Evolutionary conservation across 2,888 invertebrate genomes (phyloP).

Genomic region (Yponomeuta malinellus): DNA sequence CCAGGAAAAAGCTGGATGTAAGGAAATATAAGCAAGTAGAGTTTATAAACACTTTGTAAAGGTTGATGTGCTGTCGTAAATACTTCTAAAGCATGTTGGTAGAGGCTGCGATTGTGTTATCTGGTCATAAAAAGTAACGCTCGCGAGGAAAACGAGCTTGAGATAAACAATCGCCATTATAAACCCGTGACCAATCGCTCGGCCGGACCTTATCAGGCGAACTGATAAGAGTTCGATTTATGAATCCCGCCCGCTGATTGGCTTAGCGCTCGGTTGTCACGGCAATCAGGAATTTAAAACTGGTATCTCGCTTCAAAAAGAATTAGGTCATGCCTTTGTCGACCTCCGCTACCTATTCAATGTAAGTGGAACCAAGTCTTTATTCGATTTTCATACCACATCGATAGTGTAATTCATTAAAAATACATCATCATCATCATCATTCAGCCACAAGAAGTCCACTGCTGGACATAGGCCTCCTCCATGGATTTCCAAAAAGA

Average conservation of each 20-base stretch:
- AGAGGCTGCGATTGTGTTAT: not conserved
- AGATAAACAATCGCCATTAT: constrained; percentile 47
- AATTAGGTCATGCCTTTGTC: constrained; percentile 47
- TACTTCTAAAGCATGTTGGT: not conserved
- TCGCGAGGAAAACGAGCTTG: constrained; percentile 7
- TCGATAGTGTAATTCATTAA: not conserved
- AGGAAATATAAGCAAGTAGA: too few relatives aligned
- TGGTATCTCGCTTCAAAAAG: constrained; percentile 45
- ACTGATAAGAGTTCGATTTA: constrained; percentile 67
- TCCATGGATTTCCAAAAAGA: too few relatives aligned
- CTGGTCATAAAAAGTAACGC: not conserved
- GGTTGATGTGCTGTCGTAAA: too few relatives aligned
- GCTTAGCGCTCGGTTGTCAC: constrained; percentile 34
- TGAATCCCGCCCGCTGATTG: constrained; percentile 55
- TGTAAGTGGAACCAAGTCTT: not conserved
- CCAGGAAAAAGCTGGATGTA: too few relatives aligned
- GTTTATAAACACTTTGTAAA: too few relatives aligned
- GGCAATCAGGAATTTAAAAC: constrained; percentile 52
- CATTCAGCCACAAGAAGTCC: too few relatives aligned
- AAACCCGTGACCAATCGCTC: constrained; percentile 62
- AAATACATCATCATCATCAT: too few relatives aligned
- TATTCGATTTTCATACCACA: not conserved
- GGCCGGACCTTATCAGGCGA: constrained; percentile 50
- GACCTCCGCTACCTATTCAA: not conserved
- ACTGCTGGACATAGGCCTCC: too few relatives aligned